Conservation (phyloP, 2,113 vertebrate species). For the Tichodroma muraria region DNA sequence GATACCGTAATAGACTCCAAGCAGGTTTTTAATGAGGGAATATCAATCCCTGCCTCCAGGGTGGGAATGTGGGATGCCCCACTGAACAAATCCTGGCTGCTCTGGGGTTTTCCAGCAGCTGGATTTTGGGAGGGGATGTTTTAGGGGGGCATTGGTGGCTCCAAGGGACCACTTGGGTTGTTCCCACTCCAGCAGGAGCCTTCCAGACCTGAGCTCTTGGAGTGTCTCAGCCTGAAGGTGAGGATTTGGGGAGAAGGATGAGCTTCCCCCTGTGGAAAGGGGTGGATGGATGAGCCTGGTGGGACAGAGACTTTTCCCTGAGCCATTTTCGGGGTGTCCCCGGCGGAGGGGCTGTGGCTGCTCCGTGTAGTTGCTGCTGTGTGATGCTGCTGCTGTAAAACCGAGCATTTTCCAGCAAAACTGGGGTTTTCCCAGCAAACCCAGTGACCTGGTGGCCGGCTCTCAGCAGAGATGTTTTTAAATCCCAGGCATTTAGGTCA, state of each 20-base stretch:
- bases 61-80: constrained; percentile 6
- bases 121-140: not conserved
- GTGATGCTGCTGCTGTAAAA: too few relatives aligned
- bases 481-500: not conserved
- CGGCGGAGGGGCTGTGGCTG: not conserved
- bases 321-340: fast-evolving
- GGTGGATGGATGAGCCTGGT: not conserved
- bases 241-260: not conserved
- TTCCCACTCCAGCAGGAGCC: not conserved
- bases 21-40: not conserved
- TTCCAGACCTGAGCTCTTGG: not conserved
- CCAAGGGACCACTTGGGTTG: not conserved
- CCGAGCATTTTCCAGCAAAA: too few relatives aligned
- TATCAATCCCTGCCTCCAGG: not conserved
- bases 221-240: fast-evolving
- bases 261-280: not conserved
- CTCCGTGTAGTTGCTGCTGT: not conserved
- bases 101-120: not conserved
- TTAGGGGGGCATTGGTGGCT: not conserved
- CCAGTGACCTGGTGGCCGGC: not conserved
- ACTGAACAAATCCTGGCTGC: not conserved
- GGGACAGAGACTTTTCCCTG: not conserved
- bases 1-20: constrained; percentile 31
- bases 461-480: not conserved
- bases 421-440: not conserved